These are phyloP conservation scores for Rhagologus leucostigma DNA, from an alignment of 2,113 vertebrate species.

Conservation along the genomic window DNA sequence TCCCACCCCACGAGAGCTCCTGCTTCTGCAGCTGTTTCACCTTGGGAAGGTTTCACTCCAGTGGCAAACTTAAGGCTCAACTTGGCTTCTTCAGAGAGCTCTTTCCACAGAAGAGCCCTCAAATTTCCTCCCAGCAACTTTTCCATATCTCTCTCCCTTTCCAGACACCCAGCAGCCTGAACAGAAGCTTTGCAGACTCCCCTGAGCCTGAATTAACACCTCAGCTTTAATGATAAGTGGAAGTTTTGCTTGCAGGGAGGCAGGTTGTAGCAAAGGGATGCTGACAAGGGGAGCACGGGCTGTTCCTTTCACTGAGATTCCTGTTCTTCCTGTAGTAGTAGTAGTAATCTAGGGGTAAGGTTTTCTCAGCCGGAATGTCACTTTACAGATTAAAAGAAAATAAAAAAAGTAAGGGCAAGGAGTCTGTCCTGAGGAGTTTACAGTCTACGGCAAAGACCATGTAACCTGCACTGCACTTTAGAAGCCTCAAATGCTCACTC, in stretches of 20 bases:
- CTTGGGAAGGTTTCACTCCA: background rate
- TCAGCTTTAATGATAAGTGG: background rate
- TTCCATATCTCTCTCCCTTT: background rate
- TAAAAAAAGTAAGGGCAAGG: background rate
- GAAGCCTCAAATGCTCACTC: conserved; percentile 26
- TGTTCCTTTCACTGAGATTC: background rate
- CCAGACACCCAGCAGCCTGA: background rate
- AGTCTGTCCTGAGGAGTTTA: conserved; percentile 28
- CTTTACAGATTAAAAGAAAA: background rate
- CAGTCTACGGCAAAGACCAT: conserved; percentile 38
- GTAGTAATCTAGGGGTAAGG: background rate
- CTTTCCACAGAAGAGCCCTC: background rate
- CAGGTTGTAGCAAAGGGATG: background rate
- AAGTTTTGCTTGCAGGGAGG: background rate
- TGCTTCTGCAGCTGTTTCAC: background rate
- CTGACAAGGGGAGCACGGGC: background rate
- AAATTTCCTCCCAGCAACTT: background rate
- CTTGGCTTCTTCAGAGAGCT: background rate
- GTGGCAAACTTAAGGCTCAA: background rate
- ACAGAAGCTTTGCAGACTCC: background rate
- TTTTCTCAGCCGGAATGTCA: background rate
- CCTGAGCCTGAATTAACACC: background rate
- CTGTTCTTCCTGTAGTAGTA: background rate
- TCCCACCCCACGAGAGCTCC: background rate
- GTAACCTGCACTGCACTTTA: conserved; percentile 71